Conservation (phyloP, 2,797 vertebrate genomes). For the Aphelocoma californica region DNA sequence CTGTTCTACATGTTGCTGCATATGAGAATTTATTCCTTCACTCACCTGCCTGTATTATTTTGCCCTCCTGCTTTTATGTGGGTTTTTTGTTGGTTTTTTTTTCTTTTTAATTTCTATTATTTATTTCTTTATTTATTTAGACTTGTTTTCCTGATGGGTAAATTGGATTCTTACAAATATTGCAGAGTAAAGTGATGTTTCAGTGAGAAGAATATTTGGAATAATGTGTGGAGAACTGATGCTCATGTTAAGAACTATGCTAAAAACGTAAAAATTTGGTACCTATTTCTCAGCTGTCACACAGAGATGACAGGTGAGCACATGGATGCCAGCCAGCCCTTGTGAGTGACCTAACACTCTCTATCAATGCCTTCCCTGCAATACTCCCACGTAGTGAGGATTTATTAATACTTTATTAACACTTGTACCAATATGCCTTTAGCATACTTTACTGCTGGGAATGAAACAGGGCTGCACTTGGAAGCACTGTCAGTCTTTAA, state of each 20-base stretch:
- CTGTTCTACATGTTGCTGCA: not conserved
- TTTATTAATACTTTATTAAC: constrained; percentile 62
- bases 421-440: not conserved
- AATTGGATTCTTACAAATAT: not conserved
- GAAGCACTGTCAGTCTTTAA: not conserved
- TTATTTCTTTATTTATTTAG: not conserved
- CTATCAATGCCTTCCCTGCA: constrained; percentile 4
- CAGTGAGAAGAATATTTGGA: not conserved
- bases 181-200: not conserved
- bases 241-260: not conserved
- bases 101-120: too few relatives aligned
- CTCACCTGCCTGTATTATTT: not conserved
- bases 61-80: not conserved
- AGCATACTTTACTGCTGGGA: not conserved
- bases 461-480: not conserved
- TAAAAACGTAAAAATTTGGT: not conserved
- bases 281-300: not conserved
- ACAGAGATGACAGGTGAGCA: constrained; percentile 15
- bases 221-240: not conserved
- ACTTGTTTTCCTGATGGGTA: not conserved
- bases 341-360: not conserved
- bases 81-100: too few relatives aligned
- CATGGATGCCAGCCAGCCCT: not conserved
- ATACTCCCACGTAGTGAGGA: not conserved
- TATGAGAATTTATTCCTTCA: not conserved